These are phyloP conservation scores for Mesitornis unicolor DNA, from an alignment of 2,113 vertebrate species.

Conservation along the genomic window DNA sequence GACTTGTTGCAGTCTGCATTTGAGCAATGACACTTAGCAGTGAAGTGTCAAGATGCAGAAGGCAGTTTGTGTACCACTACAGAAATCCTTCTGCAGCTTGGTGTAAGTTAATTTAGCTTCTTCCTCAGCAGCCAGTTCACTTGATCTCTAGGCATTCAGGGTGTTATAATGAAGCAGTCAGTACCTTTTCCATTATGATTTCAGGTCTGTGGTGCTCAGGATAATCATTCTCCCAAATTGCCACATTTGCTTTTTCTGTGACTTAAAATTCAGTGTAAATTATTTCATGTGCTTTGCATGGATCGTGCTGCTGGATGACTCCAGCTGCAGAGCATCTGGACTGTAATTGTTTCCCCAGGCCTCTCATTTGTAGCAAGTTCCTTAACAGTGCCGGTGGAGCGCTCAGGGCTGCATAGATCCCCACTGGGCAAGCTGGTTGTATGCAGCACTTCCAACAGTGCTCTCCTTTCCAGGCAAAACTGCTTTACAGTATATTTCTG, in stretches of 20 bases:
- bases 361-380: neutral
- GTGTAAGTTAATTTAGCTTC: neutral
- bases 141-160: neutral
- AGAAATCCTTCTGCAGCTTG: neutral
- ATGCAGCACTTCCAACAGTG: neutral
- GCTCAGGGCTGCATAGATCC: neutral
- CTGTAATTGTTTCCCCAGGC: neutral
- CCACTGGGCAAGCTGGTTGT: neutral
- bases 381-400: neutral
- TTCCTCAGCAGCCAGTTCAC: neutral
- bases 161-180: neutral
- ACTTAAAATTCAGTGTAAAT: neutral
- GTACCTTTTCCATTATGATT: neutral
- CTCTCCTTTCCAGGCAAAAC: neutral
- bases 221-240: neutral
- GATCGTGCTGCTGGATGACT: neutral
- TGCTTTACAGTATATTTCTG: neutral
- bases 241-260: neutral
- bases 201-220: neutral
- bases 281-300: neutral
- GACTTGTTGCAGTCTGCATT: neutral
- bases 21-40: neutral
- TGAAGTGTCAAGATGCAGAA: neutral
- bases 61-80: neutral
- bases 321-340: slow-evolving; percentile 26